Evolutionary conservation across 2,797 vertebrate species (phyloP), one percentile per base, ranked within the genome.

Genomic region (Botia almorhae): DNA sequence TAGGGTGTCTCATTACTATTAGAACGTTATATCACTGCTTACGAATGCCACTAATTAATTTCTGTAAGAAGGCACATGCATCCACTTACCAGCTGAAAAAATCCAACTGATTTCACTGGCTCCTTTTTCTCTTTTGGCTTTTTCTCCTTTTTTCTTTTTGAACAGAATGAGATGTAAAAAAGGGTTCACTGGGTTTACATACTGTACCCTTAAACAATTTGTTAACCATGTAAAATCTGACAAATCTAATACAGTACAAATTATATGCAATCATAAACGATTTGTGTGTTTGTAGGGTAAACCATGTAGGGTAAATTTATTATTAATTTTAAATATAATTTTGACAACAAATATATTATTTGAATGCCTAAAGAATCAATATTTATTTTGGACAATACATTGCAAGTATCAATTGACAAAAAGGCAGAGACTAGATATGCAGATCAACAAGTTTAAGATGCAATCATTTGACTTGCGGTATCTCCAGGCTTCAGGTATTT

Each of bases 81-180:
- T 19, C 26, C 19, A 26, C 70, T 89, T 74, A 94, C 92, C 92
- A 94, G 39, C 69, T 94, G 88, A 71, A 93, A 86, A 84, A 92
- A 7, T 19, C 92, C 91, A 84, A 93, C 90, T 23, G 82, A 3
- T 67, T 46, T 91, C 61, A 80, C 7, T 1, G 83, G 2, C 43
- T 90, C 90, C 55, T 86, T 78, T 63, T 68, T 11, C 10, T 82
- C 17, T 51, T 76, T 65, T 1, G 80, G 51, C 36, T 78, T 84
- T 64, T 84, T 80, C 14, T 73, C 72, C n/a, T 81, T 82, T 64
- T 77, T 83, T 17, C 80, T 84, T 53, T 70, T 55, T 12, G 10
- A 84, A 43, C 0, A 23, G 3, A 51, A 26, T 1, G 58, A 33
- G n/a, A 70, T 46, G 23, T 12, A 3, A 2, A 33, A 29, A 33